Evolutionary conservation across 2,888 invertebrate species (phyloP).

Genomic region (Sphaerolaimus hirsutus): DNA sequence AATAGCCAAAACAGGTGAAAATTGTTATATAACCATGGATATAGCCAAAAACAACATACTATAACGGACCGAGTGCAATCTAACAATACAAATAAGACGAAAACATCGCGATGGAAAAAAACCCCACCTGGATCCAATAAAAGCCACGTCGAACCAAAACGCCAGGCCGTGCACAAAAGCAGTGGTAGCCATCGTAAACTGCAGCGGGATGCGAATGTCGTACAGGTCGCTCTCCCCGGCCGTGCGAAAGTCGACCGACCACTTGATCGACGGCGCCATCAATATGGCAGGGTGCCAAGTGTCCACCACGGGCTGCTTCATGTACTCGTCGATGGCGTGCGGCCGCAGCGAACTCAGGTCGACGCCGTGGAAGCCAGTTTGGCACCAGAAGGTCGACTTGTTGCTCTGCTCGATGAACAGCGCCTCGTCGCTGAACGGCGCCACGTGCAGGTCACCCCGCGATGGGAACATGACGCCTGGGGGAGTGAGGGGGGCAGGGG

Average conservation of each 20-base stretch:
- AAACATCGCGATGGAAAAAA: too few relatives aligned
- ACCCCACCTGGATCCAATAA: constrained; percentile 43
- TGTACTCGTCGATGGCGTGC: constrained; percentile 85
- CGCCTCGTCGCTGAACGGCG: constrained; percentile 88
- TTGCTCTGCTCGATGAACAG: constrained; percentile 91
- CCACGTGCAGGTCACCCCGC: constrained; percentile 80
- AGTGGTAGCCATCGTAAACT: constrained; percentile 68
- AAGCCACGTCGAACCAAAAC: constrained; percentile 97
- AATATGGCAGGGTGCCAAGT: constrained; percentile 93
- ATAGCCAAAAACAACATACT: too few relatives aligned
- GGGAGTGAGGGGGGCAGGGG: too few relatives aligned
- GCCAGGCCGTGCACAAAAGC: constrained; percentile 88
- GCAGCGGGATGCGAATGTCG: constrained; percentile 74
- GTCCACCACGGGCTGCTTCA: constrained; percentile 88
- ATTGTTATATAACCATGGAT: too few relatives aligned
- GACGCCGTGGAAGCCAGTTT: constrained; percentile 87
- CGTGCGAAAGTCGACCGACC: constrained; percentile 72
- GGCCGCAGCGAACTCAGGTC: constrained; percentile 69
- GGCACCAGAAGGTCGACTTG: constrained; percentile 97
- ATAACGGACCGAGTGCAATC: too few relatives aligned
- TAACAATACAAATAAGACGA: too few relatives aligned
- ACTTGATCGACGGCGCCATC: constrained; percentile 70
- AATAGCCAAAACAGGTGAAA: too few relatives aligned
- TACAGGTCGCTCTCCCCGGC: constrained; percentile 80
- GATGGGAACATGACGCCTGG: constrained; percentile 91